Evolutionary conservation across 2,113 vertebrate species (phyloP).

Genomic region (Carassius auratus): DNA sequence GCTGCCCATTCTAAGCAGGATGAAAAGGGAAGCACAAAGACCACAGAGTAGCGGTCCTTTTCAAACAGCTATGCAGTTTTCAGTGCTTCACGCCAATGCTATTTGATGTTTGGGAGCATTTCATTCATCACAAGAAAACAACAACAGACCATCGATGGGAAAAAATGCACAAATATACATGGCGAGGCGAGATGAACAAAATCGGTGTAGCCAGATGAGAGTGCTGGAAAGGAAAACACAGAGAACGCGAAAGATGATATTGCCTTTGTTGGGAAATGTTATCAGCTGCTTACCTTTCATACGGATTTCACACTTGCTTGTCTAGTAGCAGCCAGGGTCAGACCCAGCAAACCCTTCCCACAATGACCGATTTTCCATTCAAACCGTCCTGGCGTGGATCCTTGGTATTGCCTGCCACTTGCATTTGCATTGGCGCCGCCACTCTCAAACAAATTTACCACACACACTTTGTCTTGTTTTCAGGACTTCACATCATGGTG

Average conservation of each 20-base stretch:
- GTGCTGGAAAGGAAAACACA: conserved; percentile 54
- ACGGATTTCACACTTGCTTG: conserved; percentile 80
- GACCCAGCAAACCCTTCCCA: conserved; percentile 69
- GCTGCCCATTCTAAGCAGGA: conserved; percentile 48
- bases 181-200: conserved; percentile 48
- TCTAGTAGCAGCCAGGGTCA: conserved; percentile 75
- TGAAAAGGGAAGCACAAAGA: conserved; percentile 41
- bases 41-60: conserved; percentile 42
- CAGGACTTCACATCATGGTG: conserved; percentile 48
- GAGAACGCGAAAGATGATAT: conserved; percentile 71
- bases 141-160: conserved; percentile 46
- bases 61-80: conserved; percentile 35
- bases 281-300: conserved; percentile 82
- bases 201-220: conserved; percentile 59
- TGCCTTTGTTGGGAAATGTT: conserved; percentile 75
- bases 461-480: conserved; percentile 60
- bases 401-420: conserved; percentile 62
- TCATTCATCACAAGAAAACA: conserved; percentile 50
- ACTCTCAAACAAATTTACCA: conserved; percentile 61
- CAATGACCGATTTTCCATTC: conserved; percentile 76
- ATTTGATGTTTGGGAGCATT: not conserved
- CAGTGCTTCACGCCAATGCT: not conserved
- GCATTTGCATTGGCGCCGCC: conserved; percentile 61
- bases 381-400: conserved; percentile 57
- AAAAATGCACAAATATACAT: conserved; percentile 42